phyloP scores from a whole-genome alignment of 2,888 invertebrate species.

The Abrostola tripartita region DNA sequence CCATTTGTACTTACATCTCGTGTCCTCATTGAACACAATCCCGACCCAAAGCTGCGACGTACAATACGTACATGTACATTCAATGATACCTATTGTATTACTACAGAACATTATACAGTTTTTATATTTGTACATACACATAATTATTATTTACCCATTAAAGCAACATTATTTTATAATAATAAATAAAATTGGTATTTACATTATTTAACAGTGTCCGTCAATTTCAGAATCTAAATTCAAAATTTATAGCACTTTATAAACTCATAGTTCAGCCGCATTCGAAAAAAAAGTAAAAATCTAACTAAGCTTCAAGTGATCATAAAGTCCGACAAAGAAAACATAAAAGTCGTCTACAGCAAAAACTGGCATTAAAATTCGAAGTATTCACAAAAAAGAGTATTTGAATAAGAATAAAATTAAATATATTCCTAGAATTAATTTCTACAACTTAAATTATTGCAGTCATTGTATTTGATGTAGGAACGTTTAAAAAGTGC shows the following conservation, averaged over 20 bases:
- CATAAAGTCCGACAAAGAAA: conserved; percentile 15
- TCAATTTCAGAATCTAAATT: no score
- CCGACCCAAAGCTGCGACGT: conserved; percentile 8
- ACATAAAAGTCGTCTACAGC: conserved; percentile 7
- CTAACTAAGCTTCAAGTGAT: conserved; percentile 12
- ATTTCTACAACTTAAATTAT: conserved; percentile 41
- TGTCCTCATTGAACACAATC: conserved; percentile 15
- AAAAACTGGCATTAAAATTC: not conserved
- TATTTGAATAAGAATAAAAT: not conserved
- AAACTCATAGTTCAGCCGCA: no score
- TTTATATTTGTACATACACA: no score
- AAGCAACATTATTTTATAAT: no score
- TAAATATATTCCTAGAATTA: conserved; percentile 13
- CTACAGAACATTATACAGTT: not conserved
- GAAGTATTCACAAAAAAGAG: not conserved
- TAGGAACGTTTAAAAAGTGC: conserved; percentile 74
- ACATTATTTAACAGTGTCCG: no score
- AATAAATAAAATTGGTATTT: no score
- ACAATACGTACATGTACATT: conserved; percentile 16
- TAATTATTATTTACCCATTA: no score
- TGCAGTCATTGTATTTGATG: conserved; percentile 66
- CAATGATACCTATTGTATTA: not conserved
- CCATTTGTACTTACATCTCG: conserved; percentile 31
- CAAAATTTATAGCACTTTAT: no score
- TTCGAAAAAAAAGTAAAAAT: no score